Conservation (phyloP, 2,888 invertebrate species). For the Conchocele bisecta region DNA sequence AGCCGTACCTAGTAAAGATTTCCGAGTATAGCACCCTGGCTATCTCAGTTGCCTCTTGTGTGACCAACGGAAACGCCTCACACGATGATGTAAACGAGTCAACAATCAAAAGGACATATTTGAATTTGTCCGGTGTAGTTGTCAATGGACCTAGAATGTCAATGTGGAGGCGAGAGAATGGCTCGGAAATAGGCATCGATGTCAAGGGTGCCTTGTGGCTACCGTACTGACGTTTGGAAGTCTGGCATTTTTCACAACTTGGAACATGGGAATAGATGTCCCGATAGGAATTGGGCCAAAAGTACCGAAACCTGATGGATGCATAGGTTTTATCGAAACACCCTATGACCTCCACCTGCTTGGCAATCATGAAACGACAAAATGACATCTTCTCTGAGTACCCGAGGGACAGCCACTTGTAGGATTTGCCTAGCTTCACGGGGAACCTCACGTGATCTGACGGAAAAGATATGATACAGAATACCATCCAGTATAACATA, state of each 20-base stretch:
- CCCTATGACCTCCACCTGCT: conserved; percentile 31
- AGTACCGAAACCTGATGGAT: conserved; percentile 34
- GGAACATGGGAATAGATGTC: conserved; percentile 44
- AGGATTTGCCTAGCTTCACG: neutral
- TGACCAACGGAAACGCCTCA: conserved; percentile 16
- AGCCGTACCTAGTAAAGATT: conserved; percentile 53
- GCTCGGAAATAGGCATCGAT: conserved; percentile 15
- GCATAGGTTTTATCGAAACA: conserved; percentile 36
- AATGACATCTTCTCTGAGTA: conserved; percentile 21
- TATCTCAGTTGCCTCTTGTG: conserved; percentile 44
- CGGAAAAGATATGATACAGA: conserved; percentile 19
- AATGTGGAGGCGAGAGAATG: conserved; percentile 50
- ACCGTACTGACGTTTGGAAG: conserved; percentile 27
- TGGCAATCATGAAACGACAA: conserved; percentile 26
- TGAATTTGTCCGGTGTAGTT: conserved; percentile 26
- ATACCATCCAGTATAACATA: conserved; percentile 15
- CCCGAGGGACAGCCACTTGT: conserved; percentile 24
- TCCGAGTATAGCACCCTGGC: conserved; percentile 47
- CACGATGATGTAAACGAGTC: conserved; percentile 30
- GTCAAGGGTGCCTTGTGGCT: conserved; percentile 27
- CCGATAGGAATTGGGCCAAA: conserved; percentile 44
- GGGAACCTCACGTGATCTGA: conserved; percentile 6
- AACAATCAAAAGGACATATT: conserved; percentile 45
- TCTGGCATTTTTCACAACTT: conserved; percentile 38
- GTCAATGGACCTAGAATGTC: conserved; percentile 47